Evolutionary conservation across 2,113 vertebrate genomes (phyloP), one percentile per base, ranked within the genome.

Genomic region (Todiramphus saurophagus): DNA sequence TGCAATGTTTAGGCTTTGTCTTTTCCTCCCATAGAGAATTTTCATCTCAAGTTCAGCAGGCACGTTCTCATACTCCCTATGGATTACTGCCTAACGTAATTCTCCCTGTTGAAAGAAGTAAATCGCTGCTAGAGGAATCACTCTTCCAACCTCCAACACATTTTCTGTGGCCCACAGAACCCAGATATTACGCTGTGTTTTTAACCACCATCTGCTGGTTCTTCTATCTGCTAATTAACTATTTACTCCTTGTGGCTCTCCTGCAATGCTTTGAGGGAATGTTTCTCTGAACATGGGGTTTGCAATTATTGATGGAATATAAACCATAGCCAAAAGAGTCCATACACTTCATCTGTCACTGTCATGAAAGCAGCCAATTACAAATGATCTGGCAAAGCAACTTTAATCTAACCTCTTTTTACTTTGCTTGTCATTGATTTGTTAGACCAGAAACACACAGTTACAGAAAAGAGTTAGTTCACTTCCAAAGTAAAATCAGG

Each of bases 221-320:
- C 55, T 91, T 85, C 83, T 28, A 63, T 46, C 83, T 89, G 59
- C 43, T 90, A 91, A 91, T 91, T 91, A 95, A 94, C 82, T 89
- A 55, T 77, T 88, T 74, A 46, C n/a, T 96, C 46, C 59, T 86
- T 77, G 60, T 67, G 88, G 50, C 27, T 88, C 79, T 83, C 41
- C 75, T 62, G 37, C 46, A 76, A 88, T 2, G 4, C 60, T 67
- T 12, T 11, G 17, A 74, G 39, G 43, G 25, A 76, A 46, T 2
- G 1, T 63, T 92, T 43, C 50, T 77, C 50, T 77, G 55, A 74
- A 55, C 5, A 1, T 9, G 37, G 55, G 16, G 63, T 51, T 70
- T 90, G 69, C 33, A 83, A 46, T 46, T 11, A 23, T 50, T 48
- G 63, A 56, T 72, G 90, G 70, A 90, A 88, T 31, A 37, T 7